A percentile compares a stretch with the other conserved stretches of the same genome.
Evolutionary conservation across 2,113 vertebrate species (phyloP).

Genomic region (Myanophis thanlyinensis): DNA sequence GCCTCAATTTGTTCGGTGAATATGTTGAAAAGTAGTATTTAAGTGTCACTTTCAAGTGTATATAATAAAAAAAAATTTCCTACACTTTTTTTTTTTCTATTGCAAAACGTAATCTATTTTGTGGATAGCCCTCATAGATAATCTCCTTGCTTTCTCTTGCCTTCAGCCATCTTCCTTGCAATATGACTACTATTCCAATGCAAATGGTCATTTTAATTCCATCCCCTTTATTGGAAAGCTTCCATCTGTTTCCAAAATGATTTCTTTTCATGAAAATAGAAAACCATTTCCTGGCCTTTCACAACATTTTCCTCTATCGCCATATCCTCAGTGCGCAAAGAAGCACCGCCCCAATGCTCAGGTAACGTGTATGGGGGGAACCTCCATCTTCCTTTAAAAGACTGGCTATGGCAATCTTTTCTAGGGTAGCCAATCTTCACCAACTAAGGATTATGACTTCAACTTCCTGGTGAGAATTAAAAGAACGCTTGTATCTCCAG

Average conservation of each 20-base stretch:
- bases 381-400: neutral
- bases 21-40: no score
- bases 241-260: neutral
- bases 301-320: neutral
- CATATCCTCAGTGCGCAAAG: neutral
- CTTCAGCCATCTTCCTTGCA: neutral
- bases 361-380: neutral
- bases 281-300: neutral
- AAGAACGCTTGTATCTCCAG: neutral
- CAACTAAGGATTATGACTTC: neutral
- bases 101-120: no score
- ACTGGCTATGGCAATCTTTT: neutral
- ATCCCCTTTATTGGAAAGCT: neutral
- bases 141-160: neutral
- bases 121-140: no score
- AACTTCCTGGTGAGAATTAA: neutral
- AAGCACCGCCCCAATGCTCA: neutral
- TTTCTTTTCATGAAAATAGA: neutral
- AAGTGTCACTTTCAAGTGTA: no score
- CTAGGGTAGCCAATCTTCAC: neutral
- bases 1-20: no score
- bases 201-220: neutral
- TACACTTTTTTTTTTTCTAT: no score
- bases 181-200: neutral
- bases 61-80: no score